Percentiles rank a stretch among this genome's conserved stretches.
These are phyloP conservation scores for Aepyceros melampus DNA, from an alignment of 2,113 vertebrate genomes.

Conservation along the genomic window DNA sequence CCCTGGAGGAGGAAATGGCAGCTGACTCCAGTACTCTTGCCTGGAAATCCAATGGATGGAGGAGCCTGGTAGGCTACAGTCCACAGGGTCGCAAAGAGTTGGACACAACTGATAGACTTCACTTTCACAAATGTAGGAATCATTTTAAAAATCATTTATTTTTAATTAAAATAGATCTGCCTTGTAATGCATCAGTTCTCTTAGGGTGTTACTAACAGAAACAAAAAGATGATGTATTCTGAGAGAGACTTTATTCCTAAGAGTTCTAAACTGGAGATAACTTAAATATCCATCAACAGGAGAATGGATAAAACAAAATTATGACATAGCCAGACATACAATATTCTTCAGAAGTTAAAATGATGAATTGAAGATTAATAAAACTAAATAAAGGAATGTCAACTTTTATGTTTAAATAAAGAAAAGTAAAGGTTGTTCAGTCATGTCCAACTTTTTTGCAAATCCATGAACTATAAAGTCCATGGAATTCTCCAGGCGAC, in stretches of 20 bases:
- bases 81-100: background rate
- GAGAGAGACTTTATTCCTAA: background rate
- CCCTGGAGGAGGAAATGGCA: background rate
- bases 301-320: background rate
- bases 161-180: background rate
- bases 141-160: background rate
- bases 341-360: background rate
- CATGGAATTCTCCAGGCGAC: background rate
- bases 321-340: background rate
- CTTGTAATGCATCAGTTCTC: background rate
- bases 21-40: background rate
- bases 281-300: background rate
- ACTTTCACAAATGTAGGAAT: background rate
- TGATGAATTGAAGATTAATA: background rate
- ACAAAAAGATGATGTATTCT: background rate
- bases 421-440: background rate
- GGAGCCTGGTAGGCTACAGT: background rate
- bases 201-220: background rate
- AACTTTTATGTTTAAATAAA: background rate
- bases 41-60: background rate
- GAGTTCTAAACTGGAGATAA: background rate
- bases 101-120: background rate
- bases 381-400: background rate
- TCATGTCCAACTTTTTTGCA: accelerated
- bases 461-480: background rate